Conservation (phyloP, 2,888 invertebrate genomes). For the Piscicola geometra region DNA sequence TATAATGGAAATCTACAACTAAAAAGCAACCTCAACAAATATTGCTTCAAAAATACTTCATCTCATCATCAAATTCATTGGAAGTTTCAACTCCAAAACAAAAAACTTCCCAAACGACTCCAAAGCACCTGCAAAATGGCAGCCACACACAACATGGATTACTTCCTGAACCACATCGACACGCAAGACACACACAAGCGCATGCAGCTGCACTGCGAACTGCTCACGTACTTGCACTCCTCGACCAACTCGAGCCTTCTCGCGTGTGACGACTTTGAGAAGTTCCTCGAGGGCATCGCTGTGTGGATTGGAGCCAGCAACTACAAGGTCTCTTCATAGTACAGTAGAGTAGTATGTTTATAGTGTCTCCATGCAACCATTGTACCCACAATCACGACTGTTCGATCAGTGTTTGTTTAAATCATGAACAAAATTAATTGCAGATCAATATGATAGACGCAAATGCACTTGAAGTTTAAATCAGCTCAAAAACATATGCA, state of each 20-base stretch:
- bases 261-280: slow-evolving; percentile 27
- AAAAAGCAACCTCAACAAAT: too few relatives aligned
- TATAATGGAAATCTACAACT: background rate
- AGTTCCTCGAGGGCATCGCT: slow-evolving; percentile 26
- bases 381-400: too few relatives aligned
- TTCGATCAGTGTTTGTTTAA: too few relatives aligned
- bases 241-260: slow-evolving; percentile 11
- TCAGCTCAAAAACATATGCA: too few relatives aligned
- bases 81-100: too few relatives aligned
- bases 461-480: too few relatives aligned
- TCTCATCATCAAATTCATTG: too few relatives aligned
- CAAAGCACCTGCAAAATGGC: background rate
- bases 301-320: slow-evolving; percentile 30
- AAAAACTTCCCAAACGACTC: too few relatives aligned
- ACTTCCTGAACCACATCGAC: slow-evolving; percentile 71
- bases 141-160: slow-evolving; percentile 46
- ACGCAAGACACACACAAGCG: slow-evolving; percentile 68
- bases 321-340: slow-evolving; percentile 27
- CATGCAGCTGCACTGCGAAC: slow-evolving; percentile 28
- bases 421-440: too few relatives aligned
- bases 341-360: background rate
- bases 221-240: slow-evolving; percentile 20
- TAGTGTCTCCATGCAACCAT: too few relatives aligned
- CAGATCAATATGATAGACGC: too few relatives aligned
- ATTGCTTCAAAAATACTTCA: too few relatives aligned